Evolutionary conservation across 2,797 vertebrate species (phyloP), one percentile per base, ranked within the genome.

Genomic region (Gila robusta): DNA sequence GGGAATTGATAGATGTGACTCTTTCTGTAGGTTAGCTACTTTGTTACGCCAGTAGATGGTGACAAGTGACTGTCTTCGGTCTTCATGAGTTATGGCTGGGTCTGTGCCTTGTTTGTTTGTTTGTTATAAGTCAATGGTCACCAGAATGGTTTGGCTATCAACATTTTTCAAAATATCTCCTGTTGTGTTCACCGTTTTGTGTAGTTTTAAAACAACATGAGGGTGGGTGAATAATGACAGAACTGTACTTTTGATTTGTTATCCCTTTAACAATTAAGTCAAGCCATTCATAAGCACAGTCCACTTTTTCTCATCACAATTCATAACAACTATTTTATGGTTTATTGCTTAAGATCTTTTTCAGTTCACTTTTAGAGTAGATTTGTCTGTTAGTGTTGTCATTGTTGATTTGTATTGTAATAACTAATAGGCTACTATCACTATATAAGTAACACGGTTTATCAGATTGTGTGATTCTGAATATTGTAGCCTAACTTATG

Each of bases 11-110:
- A 6, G 2, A 64, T 64, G 37, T 28, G 4, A 28, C 8, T 19
- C n/a, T 6, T 62, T 39, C n/a, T 41, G 54, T 23, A 1, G 5
- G 26, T 21, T 67, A 77, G 32, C 32, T 35, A 35, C 32, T 56
- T 54, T 77, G 3, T 70, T 67, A 16, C 14, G 1, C 64, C 79
- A 81, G 64, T 23, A 69, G 79, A 23, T 52, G 79, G 79, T 54
- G 64, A 52, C 79, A 81, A 54, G 41, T 32, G 62, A 66, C 26
- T 79, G 35, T 1, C 69, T 72, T 32, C 64, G 32, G 37, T 26
- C 37, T 79, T 59, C 23, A 6, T 6, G 54, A 39, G 21, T 37
- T 12, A 54, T 76, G 32, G 32, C 32, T 32, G 1, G 11, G 19
- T 76, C 16, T 49, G 37, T 2, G 47, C 5, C 26, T 32, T 56